These are phyloP conservation scores for Anguilla anguilla DNA, from an alignment of 2,797 vertebrate genomes.

Conservation along the genomic window DNA sequence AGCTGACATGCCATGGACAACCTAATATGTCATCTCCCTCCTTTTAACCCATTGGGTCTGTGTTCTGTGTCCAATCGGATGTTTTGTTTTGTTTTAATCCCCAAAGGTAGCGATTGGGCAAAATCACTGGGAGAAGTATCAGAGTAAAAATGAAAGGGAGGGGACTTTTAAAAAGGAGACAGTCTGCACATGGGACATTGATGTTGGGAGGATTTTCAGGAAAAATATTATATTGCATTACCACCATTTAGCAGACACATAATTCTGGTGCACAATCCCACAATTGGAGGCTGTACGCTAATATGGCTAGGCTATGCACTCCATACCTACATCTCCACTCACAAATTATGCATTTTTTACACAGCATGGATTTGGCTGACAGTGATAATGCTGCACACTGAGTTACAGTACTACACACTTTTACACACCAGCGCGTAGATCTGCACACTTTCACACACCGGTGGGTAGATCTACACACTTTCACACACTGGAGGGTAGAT, in stretches of 20 bases:
- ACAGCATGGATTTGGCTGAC: not conserved
- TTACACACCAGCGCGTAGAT: not conserved
- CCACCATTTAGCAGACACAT: not conserved
- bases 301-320: not conserved
- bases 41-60: not conserved
- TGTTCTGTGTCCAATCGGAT: not conserved
- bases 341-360: not conserved
- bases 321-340: not conserved
- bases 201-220: not conserved
- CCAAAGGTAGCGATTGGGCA: not conserved
- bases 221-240: not conserved
- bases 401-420: not conserved
- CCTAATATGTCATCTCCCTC: not conserved
- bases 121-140: not conserved
- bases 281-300: not conserved
- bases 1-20: constrained; percentile 11
- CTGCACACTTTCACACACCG: too few relatives aligned
- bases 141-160: not conserved
- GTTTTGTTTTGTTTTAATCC: not conserved
- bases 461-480: not conserved
- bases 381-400: not conserved
- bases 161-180: not conserved
- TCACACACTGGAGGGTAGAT: not conserved
- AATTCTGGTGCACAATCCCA: not conserved
- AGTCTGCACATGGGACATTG: not conserved